Evolutionary conservation across 2,888 invertebrate genomes (phyloP), one percentile per base, ranked within the genome.

Genomic region (Noctua pronuba): DNA sequence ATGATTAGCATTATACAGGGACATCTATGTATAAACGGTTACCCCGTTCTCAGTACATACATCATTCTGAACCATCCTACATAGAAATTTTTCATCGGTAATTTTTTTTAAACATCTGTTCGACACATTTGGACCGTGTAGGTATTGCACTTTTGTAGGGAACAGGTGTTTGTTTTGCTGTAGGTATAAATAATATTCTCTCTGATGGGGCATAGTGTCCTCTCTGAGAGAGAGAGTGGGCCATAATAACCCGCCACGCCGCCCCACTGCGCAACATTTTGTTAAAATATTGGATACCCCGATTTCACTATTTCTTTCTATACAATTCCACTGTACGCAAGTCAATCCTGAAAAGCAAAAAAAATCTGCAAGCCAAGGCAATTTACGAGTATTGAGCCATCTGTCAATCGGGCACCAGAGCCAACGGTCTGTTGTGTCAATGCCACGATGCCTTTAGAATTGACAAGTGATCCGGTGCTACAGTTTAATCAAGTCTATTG

Each of bases 401-500:
- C 31, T 49, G 58, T 67, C 77, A 41, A 18, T 75, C 31, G n/a
- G 13, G 41, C 38, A 21, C 21, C 13, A 31, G 38, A 16, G 21
- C 18, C 28, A 28, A 16, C n/a, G 16, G 46, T 28, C 5, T 5
- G 11, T 2, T 41, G 18, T 46, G 28, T 62, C 60, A 77, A 49
- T 67, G 31, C 8, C 49, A 41, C 31, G 21, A 49, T 21, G 18
- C n/a, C 21, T 31, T n/a, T 55, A 31, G 24, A 16, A 41, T 31
- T 58, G 66, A 46, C 66, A 66, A 58, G 58, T 28, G 28, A 58
- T 28, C 16, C 58, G 31, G 16, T 16, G 58, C 16, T 21, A 49
- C 58, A 49, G 38, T 77, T 38, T 49, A 60, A 77, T 49, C 31
- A 31, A 41, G 11, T n/a, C 6, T 18, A 38, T 66, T 55, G 21